Base-by-base conservation (phyloP, 1,140 invertebrate species). In the Schlechtendalia chinensis region DNA sequence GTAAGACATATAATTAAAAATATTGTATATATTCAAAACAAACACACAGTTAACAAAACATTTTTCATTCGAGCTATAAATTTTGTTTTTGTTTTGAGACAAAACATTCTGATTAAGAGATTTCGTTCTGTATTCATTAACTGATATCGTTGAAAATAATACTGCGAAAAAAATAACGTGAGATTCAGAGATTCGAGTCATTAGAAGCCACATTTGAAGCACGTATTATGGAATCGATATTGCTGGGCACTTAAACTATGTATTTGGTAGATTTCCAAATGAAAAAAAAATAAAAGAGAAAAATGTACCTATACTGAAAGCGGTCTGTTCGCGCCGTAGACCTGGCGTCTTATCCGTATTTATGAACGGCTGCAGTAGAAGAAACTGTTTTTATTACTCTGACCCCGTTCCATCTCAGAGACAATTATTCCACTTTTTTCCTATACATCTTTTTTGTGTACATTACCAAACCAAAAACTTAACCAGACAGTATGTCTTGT, bases 291-390 rank as follows among this genome's bases (percentile, higher is more conserved):
- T n/a, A n/a, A n/a, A 58, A 27, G 11, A 24, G 19, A 22, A 45
- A 79, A 63, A 79, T 59, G 58, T 47, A 79, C 75, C 75, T 61
- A 59, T 79, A 63, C 58, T 79, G 45, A 72, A 50, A 79, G 19
- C 75, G n/a, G 75, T 79, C 75, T 61, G 39, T 79, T 61, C 22
- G 4, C 16, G 22, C 58, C 58, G 58, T n/a, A 79, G 32, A 79
- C n/a, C 75, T 61, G 75, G 75, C 75, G 75, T 79, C 75, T 79
- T 79, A 79, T 61, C 75, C 75, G 75, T 79, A 79, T 79, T 79
- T 79, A 79, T 79, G 75, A 79, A 59, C 75, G 12, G 75, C 10
- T 5, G 14, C 47, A 75, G 54, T 75, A 75, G 27, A 79, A 79
- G 56, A 79, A 79, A 79, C 75, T 79, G n/a, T 61, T 61, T n/a